phyloP scores from a whole-genome alignment of 2,888 invertebrate species.

The Diarsia mendica region DNA sequence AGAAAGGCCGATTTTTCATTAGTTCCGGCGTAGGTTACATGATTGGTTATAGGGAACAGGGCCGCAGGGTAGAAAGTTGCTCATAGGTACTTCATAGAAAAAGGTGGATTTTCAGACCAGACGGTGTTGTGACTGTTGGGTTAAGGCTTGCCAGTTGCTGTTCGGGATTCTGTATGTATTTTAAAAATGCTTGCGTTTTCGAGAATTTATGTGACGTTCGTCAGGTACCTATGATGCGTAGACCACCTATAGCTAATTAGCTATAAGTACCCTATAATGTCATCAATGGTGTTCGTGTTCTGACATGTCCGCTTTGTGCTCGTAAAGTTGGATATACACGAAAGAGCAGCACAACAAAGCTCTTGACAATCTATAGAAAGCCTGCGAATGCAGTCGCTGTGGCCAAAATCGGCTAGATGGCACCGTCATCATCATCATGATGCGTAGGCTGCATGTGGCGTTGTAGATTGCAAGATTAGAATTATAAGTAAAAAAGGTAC shows the following conservation, averaged over 20 bases:
- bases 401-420: too few species aligned
- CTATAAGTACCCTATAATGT: too few species aligned
- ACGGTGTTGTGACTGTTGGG: background rate
- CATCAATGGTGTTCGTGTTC: too few species aligned
- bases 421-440: too few species aligned
- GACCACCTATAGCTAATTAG: too few species aligned
- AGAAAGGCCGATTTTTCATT: slow-evolving; percentile 26
- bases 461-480: background rate
- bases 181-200: background rate
- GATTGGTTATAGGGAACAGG: background rate
- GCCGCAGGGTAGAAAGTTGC: background rate
- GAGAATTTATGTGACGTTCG: background rate
- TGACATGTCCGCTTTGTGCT: too few species aligned
- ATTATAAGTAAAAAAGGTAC: background rate
- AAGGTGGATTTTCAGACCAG: background rate
- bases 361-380: too few species aligned
- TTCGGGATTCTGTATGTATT: background rate
- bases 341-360: too few species aligned
- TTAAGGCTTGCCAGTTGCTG: background rate
- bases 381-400: too few species aligned
- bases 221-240: background rate
- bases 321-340: too few species aligned
- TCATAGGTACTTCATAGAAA: background rate
- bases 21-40: background rate
- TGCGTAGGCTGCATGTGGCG: too few species aligned